These are phyloP conservation scores for Takifugu rubripes DNA, from an alignment of 2,797 vertebrate genomes.

Conservation along the genomic window DNA sequence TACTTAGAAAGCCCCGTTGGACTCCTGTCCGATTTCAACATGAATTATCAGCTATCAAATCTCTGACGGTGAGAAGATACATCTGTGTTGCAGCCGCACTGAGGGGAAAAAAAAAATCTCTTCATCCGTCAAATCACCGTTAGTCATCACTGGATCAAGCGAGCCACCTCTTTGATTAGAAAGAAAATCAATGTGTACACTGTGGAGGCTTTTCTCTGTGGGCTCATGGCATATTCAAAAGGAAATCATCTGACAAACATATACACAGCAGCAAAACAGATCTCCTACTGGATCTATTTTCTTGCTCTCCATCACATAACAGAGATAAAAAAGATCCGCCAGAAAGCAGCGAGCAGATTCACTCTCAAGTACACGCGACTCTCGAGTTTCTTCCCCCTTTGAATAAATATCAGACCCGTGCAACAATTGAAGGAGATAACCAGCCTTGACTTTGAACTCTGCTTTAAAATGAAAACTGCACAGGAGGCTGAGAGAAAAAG, in stretches of 20 bases:
- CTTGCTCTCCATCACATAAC: constrained; percentile 33
- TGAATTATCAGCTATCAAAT: constrained; percentile 44
- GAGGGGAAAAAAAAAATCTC: constrained; percentile 6
- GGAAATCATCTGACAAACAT: constrained; percentile 52
- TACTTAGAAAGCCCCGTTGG: constrained; percentile 47
- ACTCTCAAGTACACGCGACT: constrained; percentile 27
- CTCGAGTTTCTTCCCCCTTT: background rate
- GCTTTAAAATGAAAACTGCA: constrained; percentile 23
- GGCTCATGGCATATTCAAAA: constrained; percentile 48
- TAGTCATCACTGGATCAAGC: constrained; percentile 58
- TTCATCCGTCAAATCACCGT: constrained; percentile 57
- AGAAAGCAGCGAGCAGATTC: constrained; percentile 5
- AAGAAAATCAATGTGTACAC: constrained; percentile 60
- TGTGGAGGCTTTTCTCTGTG: constrained; percentile 60
- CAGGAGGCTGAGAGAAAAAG: constrained; percentile 8
- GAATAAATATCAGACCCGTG: constrained; percentile 33
- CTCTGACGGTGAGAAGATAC: constrained; percentile 35
- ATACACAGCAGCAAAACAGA: constrained; percentile 47
- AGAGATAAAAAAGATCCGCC: constrained; percentile 17
- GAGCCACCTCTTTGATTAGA: constrained; percentile 58
- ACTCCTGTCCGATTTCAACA: constrained; percentile 38
- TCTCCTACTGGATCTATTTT: constrained; percentile 29
- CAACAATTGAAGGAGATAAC: constrained; percentile 31
- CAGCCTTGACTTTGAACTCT: constrained; percentile 42
- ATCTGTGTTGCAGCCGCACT: constrained; percentile 25